Conservation (phyloP, 2,797 vertebrate species). For the Merluccius polli region DNA sequence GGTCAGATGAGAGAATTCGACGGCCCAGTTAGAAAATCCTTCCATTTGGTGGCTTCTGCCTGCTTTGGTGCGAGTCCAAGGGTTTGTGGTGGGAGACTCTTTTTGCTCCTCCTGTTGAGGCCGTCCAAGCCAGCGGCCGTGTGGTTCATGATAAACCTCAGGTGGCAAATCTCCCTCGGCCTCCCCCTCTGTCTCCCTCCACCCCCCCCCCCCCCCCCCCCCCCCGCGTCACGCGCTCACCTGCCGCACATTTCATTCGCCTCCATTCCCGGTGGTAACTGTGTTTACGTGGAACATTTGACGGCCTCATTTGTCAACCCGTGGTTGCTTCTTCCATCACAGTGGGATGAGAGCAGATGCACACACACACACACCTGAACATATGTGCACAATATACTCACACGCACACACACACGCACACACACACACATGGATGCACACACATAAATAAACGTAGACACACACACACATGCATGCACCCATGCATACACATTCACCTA, state of each 20-base stretch:
- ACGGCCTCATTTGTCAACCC: constrained; percentile 41
- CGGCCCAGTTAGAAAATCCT: constrained; percentile 35
- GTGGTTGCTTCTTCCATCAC: constrained; percentile 18
- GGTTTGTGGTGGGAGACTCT: background rate
- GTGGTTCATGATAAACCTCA: background rate
- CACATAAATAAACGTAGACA: too few species aligned
- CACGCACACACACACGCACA: background rate
- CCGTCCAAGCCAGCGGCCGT: background rate
- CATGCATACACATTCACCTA: background rate
- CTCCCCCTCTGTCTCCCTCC: background rate
- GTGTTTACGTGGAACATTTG: constrained; percentile 13
- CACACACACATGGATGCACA: background rate
- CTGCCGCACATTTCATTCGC: constrained; percentile 24
- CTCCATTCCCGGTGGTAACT: constrained; percentile 17
- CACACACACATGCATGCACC: background rate
- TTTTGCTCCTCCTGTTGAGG: background rate
- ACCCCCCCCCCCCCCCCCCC: too few species aligned
- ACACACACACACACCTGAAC: background rate
- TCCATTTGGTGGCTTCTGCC: constrained; percentile 14
- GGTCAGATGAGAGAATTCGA: constrained; percentile 55
- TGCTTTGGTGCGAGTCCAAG: constrained; percentile 12
- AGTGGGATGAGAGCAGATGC: background rate
- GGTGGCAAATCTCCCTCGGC: background rate
- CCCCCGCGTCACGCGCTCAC: background rate
- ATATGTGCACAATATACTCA: background rate